Percentiles rank a stretch among this genome's conserved stretches.
These are phyloP conservation scores for Pseudochirops cupreus DNA, from an alignment of 2,797 vertebrate genomes.

Conservation along the genomic window DNA sequence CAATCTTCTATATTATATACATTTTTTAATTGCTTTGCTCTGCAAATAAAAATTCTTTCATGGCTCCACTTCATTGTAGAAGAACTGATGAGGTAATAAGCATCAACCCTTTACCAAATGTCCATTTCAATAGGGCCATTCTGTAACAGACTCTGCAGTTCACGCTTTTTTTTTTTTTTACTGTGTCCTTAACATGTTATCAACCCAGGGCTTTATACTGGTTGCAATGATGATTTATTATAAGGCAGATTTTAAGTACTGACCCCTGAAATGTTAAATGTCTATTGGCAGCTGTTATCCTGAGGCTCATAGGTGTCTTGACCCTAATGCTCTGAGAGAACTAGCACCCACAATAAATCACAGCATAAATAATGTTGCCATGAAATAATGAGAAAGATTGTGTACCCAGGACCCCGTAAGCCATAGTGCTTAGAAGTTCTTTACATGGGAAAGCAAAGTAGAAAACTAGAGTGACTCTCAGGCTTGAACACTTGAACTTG, in stretches of 20 bases:
- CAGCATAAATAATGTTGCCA: slow-evolving; percentile 52
- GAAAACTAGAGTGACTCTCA: slow-evolving; percentile 54
- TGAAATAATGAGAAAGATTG: slow-evolving; percentile 59
- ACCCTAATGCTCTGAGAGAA: slow-evolving; percentile 50
- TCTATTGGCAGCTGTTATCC: slow-evolving; percentile 51
- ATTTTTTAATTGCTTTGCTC: slow-evolving; percentile 57
- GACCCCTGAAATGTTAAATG: slow-evolving; percentile 48
- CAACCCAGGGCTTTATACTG: slow-evolving; percentile 26
- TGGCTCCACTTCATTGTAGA: background rate
- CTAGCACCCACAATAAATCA: slow-evolving; percentile 49
- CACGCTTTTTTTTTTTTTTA: background rate
- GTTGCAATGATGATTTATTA: slow-evolving; percentile 55
- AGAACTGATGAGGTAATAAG: slow-evolving; percentile 22
- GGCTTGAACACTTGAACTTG: slow-evolving; percentile 60
- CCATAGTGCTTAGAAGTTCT: slow-evolving; percentile 56
- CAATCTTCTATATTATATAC: slow-evolving; percentile 39
- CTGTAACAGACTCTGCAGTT: slow-evolving; percentile 16
- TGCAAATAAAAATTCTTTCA: slow-evolving; percentile 61
- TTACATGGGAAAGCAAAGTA: slow-evolving; percentile 58
- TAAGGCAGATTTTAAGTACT: slow-evolving; percentile 33
- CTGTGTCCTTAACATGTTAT: background rate
- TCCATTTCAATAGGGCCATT: slow-evolving; percentile 22
- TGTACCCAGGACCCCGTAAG: slow-evolving; percentile 36
- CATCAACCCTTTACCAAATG: background rate
- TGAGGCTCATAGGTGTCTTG: slow-evolving; percentile 8